These are phyloP conservation scores for Grallaria varia DNA, from an alignment of 2,113 vertebrate species.

Conservation along the genomic window DNA sequence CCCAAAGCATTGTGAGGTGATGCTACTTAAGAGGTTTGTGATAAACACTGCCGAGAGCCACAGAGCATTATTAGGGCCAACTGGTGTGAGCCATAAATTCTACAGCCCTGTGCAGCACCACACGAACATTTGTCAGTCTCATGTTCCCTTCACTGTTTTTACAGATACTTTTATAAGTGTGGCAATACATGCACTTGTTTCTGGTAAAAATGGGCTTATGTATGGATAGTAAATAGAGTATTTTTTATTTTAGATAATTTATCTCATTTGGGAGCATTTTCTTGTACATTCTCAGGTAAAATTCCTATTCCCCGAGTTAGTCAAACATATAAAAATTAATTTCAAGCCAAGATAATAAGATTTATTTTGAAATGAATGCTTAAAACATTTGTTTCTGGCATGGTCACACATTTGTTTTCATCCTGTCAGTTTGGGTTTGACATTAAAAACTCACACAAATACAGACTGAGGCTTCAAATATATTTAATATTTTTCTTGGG, in stretches of 20 bases:
- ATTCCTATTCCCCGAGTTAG: background rate
- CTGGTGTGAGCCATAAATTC: background rate
- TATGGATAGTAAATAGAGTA: background rate
- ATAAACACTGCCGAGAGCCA: background rate
- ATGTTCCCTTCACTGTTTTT: background rate
- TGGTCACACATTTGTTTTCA: conserved; percentile 53
- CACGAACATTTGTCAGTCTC: background rate
- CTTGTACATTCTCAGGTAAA: background rate
- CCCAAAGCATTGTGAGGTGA: background rate
- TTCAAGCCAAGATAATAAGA: conserved; percentile 27
- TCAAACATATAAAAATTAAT: background rate
- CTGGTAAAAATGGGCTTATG: background rate
- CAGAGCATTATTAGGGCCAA: background rate
- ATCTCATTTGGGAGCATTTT: background rate
- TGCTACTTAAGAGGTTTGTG: background rate
- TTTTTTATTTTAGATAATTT: background rate
- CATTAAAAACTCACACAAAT: conserved; percentile 41
- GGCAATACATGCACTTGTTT: background rate
- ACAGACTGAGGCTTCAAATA: conserved; percentile 18
- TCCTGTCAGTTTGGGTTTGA: conserved; percentile 45
- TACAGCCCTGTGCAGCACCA: background rate
- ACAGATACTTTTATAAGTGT: background rate
- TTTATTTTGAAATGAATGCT: background rate
- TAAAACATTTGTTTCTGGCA: conserved; percentile 34
- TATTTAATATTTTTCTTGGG: background rate